Evolutionary conservation across 2,888 invertebrate species (phyloP), one percentile per base, ranked within the genome.

Genomic region (Caenorhabditis afra): DNA sequence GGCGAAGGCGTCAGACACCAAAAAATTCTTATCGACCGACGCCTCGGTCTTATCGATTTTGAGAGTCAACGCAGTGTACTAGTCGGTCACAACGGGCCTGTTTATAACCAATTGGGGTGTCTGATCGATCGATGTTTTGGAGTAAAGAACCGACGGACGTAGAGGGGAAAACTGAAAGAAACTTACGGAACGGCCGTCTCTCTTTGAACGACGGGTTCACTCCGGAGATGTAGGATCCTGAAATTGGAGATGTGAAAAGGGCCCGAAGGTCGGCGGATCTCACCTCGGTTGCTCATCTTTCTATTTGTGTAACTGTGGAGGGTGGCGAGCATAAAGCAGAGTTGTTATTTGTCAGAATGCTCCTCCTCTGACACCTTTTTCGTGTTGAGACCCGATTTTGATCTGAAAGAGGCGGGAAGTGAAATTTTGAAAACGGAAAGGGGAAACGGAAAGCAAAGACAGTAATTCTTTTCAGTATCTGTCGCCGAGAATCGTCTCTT

Each of bases 141-240:
- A 35, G 7, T 45, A 41, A 18, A 41, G 22, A 22, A n/a, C 39
- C 16, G 14, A 16, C 14, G 14, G 16, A 20, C 18, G 14, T 8
- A 14, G 18, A 61, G 49, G 18, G 14, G n/a, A n/a, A n/a, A 22
- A 49, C 10, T n/a, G n/a, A n/a, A 41, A 10, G 41, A 68, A 55
- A 84, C 86, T 88, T 85, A 90, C 90, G 88, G 74, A 88, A 88
- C 50, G 86, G 88, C 55, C 90, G 85, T 62, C 90, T 86, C 79
- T 90, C 90, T 77, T 90, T 90, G 82, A 90, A 90, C 8, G 89
- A 83, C 45, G 88, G 89, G 47, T 81, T 75, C 52, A 84, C 79
- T 57, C 88, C 87, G 61, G 86, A 70, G 37, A 64, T 57, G 37
- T 53, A 58, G 2, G 71, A 67, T n/a, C 71, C 66, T 49, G 55